A percentile compares a stretch with the other conserved stretches of the same genome.
Conservation (phyloP, 2,888 invertebrate genomes). For the Anoplius nigerrimus region DNA sequence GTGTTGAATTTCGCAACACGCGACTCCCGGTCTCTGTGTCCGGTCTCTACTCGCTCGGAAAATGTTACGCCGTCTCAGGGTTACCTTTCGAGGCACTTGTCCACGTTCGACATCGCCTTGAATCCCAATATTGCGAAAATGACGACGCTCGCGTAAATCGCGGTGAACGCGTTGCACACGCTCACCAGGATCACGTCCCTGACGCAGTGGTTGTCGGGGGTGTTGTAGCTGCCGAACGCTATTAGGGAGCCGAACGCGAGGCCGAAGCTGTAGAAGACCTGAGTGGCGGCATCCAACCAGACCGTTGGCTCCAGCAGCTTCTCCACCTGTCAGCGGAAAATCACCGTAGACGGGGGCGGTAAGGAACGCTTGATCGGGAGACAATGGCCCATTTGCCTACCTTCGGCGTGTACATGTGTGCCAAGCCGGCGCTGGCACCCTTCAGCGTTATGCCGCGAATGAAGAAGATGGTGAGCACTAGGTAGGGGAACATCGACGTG, state of each 20-base stretch:
- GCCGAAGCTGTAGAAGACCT: constrained; percentile 96
- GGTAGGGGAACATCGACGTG: constrained; percentile 96
- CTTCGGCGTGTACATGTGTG: constrained; percentile 95
- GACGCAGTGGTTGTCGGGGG: constrained; percentile 95
- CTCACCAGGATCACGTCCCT: constrained; percentile 93
- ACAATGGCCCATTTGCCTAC: constrained; percentile 76
- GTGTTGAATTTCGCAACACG: neutral
- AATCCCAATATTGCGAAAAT: constrained; percentile 97
- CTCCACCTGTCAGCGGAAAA: constrained; percentile 79
- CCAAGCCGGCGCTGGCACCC: constrained; percentile 89
- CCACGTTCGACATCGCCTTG: constrained; percentile 94
- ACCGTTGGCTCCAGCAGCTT: constrained; percentile 91
- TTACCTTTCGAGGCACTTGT: constrained; percentile 84
- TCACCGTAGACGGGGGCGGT: constrained; percentile 50
- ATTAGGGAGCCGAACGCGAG: constrained; percentile 96
- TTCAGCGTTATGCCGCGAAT: constrained; percentile 91
- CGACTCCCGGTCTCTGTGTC: too few relatives aligned
- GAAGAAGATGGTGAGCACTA: constrained; percentile 96
- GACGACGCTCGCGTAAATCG: constrained; percentile 95
- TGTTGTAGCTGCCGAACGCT: constrained; percentile 96
- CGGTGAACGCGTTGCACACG: constrained; percentile 93
- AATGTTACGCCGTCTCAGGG: too few relatives aligned
- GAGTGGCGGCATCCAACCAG: constrained; percentile 97
- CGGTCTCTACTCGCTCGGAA: too few relatives aligned
- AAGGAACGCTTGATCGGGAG: constrained; percentile 21